Conservation (phyloP, 2,888 invertebrate species). For the Microplitis manilae region DNA sequence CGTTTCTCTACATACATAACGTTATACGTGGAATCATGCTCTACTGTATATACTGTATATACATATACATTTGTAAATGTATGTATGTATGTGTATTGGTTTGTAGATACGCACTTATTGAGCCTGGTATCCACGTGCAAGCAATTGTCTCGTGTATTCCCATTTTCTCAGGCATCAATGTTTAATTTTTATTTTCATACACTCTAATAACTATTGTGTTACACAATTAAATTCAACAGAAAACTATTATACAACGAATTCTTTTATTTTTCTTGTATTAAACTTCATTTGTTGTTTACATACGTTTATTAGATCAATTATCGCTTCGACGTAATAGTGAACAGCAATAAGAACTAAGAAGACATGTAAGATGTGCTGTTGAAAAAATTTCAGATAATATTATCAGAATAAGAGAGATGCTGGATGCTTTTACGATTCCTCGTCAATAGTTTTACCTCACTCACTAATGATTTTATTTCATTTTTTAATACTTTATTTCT, state of each 20-base stretch:
- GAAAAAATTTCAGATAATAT: not conserved
- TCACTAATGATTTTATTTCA: not conserved
- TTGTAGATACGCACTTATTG: constrained; percentile 7
- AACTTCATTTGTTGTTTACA: constrained; percentile 45
- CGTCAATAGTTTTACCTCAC: not conserved
- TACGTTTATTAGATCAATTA: constrained; percentile 70
- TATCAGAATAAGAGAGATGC: too few species aligned
- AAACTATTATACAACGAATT: constrained; percentile 64
- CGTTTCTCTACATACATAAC: not conserved
- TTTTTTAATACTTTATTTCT: not conserved
- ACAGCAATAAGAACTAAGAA: not conserved
- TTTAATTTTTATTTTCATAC: not conserved
- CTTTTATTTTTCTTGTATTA: not conserved
- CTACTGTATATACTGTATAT: constrained; percentile 21
- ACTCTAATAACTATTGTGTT: not conserved
- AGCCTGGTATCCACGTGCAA: constrained; percentile 26
- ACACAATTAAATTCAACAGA: not conserved
- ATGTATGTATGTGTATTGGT: constrained; percentile 12
- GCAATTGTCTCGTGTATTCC: constrained; percentile 24
- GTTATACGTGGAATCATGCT: not conserved
- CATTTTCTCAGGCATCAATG: not conserved
- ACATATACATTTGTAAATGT: constrained; percentile 13
- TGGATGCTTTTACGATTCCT: not conserved
- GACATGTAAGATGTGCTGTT: not conserved
- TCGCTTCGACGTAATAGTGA: constrained; percentile 58